These are phyloP conservation scores for Heliornis fulica DNA, from an alignment of 2,113 vertebrate species.

Conservation along the genomic window DNA sequence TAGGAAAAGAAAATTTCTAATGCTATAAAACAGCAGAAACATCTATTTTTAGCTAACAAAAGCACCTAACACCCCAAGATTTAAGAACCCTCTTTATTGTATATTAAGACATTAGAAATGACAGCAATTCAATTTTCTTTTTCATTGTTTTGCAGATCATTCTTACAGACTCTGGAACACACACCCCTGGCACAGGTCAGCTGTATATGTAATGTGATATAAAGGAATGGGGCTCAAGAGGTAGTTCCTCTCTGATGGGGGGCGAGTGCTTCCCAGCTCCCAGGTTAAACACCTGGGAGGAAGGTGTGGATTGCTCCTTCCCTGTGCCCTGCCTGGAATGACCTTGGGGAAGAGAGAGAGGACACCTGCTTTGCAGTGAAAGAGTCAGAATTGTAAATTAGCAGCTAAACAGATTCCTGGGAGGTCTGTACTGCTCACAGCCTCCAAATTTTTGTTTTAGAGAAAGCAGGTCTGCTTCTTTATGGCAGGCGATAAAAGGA, in stretches of 20 bases:
- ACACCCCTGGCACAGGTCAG: not conserved
- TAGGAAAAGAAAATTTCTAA: not conserved
- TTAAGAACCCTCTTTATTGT: not conserved
- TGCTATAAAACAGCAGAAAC: not conserved
- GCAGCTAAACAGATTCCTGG: not conserved
- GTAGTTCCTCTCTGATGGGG: not conserved
- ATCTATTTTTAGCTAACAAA: not conserved
- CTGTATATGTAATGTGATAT: not conserved
- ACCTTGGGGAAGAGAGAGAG: not conserved
- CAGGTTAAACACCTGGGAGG: not conserved
- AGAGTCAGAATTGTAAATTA: not conserved
- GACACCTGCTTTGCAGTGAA: not conserved
- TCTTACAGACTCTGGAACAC: not conserved
- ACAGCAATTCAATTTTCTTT: not conserved
- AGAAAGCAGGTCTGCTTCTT: not conserved
- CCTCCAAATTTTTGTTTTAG: not conserved
- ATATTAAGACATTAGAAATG: not conserved
- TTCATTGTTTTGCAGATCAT: not conserved
- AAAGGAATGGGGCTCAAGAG: not conserved
- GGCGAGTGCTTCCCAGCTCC: not conserved
- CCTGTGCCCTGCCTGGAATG: not conserved
- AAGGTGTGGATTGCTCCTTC: not conserved
- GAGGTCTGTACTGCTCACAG: not conserved
- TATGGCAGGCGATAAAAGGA: not conserved
- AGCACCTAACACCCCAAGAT: not conserved